Percentiles rank a stretch among this genome's conserved stretches.
phyloP scores from a whole-genome alignment of 1,140 invertebrate species.

The Mya arenaria region DNA sequence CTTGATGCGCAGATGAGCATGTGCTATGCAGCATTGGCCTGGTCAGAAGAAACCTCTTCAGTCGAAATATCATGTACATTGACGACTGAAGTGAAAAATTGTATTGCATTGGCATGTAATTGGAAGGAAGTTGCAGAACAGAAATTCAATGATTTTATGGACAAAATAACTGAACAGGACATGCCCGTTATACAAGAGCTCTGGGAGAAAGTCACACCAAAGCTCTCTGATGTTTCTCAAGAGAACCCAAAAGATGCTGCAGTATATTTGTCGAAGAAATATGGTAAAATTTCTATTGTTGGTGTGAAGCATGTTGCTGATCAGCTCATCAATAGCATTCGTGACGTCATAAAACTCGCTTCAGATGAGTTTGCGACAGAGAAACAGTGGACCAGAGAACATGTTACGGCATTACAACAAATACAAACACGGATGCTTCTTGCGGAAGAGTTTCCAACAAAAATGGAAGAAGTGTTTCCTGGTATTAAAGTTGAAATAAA shows the following conservation, averaged over 20 bases:
- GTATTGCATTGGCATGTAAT: slow-evolving; percentile 1
- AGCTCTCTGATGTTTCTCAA: neutral
- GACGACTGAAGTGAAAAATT: slow-evolving; percentile 31
- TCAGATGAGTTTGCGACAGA: slow-evolving; percentile 52
- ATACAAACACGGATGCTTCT: slow-evolving; percentile 37
- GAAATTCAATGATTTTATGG: neutral
- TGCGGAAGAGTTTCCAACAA: slow-evolving; percentile 10
- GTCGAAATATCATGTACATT: slow-evolving; percentile 30
- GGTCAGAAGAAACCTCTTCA: neutral
- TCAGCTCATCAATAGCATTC: slow-evolving; percentile 27
- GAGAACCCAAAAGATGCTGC: neutral
- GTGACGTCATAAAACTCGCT: neutral
- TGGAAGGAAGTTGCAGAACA: slow-evolving; percentile 28
- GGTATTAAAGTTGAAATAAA: slow-evolving; percentile 48
- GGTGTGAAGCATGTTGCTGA: slow-evolving; percentile 38
- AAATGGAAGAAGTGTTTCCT: slow-evolving; percentile 16
- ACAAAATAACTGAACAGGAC: neutral
- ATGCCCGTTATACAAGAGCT: slow-evolving; percentile 44
- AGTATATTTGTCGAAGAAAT: slow-evolving; percentile 1
- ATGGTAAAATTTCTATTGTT: slow-evolving; percentile 30
- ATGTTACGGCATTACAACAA: slow-evolving; percentile 3
- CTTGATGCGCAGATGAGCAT: neutral
- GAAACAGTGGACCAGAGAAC: slow-evolving; percentile 46
- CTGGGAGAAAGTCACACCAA: slow-evolving; percentile 29
- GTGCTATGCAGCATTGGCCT: neutral